Evolutionary conservation across 1,140 invertebrate species (phyloP).

Genomic region (Melanaphis sacchari): DNA sequence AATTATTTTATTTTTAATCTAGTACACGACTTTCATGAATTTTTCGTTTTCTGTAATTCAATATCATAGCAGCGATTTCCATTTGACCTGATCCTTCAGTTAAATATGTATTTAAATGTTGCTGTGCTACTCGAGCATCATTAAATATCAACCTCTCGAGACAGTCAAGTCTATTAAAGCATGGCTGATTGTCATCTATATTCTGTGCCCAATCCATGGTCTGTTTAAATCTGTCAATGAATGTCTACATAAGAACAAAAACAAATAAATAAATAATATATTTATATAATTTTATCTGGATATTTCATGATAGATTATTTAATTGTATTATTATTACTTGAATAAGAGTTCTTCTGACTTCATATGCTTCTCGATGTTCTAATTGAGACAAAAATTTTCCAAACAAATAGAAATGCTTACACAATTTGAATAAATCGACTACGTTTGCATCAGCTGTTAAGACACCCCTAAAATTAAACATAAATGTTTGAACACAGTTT

Average conservation of each 20-base stretch:
- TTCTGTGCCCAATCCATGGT: constrained; percentile 68
- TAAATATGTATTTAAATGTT: constrained; percentile 67
- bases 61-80: constrained; percentile 66
- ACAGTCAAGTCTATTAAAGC: constrained; percentile 66
- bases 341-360: constrained; percentile 60
- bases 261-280: constrained; percentile 36
- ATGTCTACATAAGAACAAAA: constrained; percentile 63
- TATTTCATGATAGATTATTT: background rate
- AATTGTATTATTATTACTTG: constrained; percentile 64
- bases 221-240: constrained; percentile 66
- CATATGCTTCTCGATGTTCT: constrained; percentile 58
- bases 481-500: background rate
- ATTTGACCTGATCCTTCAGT: constrained; percentile 66
- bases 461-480: constrained; percentile 60
- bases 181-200: constrained; percentile 64
- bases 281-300: background rate
- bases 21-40: constrained; percentile 59
- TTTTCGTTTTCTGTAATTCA: constrained; percentile 68
- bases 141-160: constrained; percentile 67
- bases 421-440: constrained; percentile 60
- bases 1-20: constrained; percentile 38
- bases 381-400: constrained; percentile 60
- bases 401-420: constrained; percentile 61
- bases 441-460: constrained; percentile 61
- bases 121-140: constrained; percentile 65